Evolutionary conservation across 1,140 invertebrate genomes (phyloP), one percentile per base, ranked within the genome.

Genomic region (Caerostris darwini): DNA sequence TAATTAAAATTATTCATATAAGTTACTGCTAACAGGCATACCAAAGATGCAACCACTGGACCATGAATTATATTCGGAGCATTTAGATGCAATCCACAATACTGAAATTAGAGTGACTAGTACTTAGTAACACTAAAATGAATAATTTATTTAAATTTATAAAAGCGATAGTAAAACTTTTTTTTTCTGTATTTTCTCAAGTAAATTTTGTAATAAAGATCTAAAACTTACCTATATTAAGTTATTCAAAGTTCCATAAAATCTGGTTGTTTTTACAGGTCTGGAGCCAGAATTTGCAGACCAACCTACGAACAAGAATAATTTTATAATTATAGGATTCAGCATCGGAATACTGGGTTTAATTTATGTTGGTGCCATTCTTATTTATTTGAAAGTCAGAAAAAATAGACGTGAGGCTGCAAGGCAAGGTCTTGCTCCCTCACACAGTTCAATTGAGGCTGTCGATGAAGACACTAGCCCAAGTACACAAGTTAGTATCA

Each of bases 351-450:
- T 98, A 3, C 96, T 98, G 5, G 98, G 98, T 0, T 96, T 98
- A 14, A 97, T 98, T 94, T 98, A 98, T 95, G 97, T 98, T 3
- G 97, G 97, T 0, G 98, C 98, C 14, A 97, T 98, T 6, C 97
- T 98, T 50, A 96, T 98, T 0, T 98, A 98, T 95, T 95, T 98
- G 7, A 95, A 94, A 94, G 81, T 92, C 1, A 50, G 94, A 7
- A 94, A 94, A 77, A 92, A 82, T 59, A 81, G 90, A 34, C 12
- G 93, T 7, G 67, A 64, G 14, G 17, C 93, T 10, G 34, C 58
- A 6, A 90, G 88, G 19, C 87, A 94, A 69, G 92, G 92, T 2
- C 58, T 77, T 8, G 64, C 81, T n/a, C 59, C 59, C 3, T 89
- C 86, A 12, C 92, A 58, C 17, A 83, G 53, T 85, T 89, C 88